Percentiles rank a stretch among this genome's conserved stretches.
Conservation (phyloP, 2,113 vertebrate genomes). For the Varanus salvator region DNA sequence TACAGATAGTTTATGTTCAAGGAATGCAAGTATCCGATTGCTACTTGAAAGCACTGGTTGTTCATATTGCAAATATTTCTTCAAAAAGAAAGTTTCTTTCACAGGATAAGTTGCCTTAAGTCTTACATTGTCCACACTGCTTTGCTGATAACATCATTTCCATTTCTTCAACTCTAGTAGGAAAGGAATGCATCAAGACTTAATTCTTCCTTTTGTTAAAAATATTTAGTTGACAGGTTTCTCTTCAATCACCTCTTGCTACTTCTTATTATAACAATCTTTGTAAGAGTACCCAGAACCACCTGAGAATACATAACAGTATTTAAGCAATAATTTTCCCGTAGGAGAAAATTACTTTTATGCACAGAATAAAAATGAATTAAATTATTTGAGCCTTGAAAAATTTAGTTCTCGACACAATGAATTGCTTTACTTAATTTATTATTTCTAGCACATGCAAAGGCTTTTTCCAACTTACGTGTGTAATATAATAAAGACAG, state of each 20-base stretch:
- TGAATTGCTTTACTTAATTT: conserved; percentile 70
- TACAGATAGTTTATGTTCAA: neutral
- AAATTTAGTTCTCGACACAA: conserved; percentile 70
- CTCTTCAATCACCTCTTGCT: conserved; percentile 56
- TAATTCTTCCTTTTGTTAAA: conserved; percentile 39
- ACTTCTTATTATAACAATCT: conserved; percentile 57
- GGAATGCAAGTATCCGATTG: neutral
- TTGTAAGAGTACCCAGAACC: conserved; percentile 58
- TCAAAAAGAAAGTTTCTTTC: neutral
- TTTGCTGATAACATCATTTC: conserved; percentile 6
- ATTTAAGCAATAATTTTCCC: conserved; percentile 66
- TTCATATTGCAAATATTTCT: neutral
- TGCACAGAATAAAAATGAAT: conserved; percentile 70
- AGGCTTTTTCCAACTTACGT: conserved; percentile 58
- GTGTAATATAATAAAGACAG: conserved; percentile 68
- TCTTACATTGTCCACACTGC: neutral
- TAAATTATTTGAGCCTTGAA: conserved; percentile 68
- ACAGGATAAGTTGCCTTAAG: neutral
- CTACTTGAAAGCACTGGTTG: neutral
- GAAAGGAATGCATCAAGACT: conserved; percentile 40
- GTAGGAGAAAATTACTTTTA: conserved; percentile 67
- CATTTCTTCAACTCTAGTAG: conserved; percentile 13
- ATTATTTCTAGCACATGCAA: conserved; percentile 71
- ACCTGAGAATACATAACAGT: conserved; percentile 62
- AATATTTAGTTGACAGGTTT: conserved; percentile 55